A percentile compares a stretch with the other conserved stretches of the same genome.
Conservation (phyloP, 2,888 invertebrate species). For the Alentia gelatinosa region DNA sequence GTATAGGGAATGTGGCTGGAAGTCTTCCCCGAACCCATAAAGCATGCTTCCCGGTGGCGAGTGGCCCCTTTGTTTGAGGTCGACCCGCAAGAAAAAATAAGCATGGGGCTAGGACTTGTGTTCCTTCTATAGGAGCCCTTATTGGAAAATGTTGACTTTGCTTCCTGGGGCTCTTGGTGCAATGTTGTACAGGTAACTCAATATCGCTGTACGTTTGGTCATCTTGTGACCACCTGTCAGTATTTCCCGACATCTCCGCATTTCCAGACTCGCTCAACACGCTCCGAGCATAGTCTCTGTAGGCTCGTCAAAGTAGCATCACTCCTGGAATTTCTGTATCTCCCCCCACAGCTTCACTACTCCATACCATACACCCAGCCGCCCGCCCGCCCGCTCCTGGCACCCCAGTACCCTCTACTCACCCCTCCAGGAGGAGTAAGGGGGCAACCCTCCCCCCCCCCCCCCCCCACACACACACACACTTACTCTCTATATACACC, state of each 20-base stretch:
- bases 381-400: neutral
- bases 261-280: no score
- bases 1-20: neutral
- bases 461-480: neutral
- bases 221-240: neutral
- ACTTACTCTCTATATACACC: neutral
- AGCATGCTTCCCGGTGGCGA: neutral
- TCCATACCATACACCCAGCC: neutral
- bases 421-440: neutral
- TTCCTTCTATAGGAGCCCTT: neutral
- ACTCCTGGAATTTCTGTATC: no score
- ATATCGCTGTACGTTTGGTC: neutral
- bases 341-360: no score
- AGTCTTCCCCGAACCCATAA: neutral
- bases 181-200: slow-evolving; percentile 8
- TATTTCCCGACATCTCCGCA: no score
- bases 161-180: neutral
- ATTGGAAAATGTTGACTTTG: neutral
- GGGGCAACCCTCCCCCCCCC: neutral
- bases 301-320: no score
- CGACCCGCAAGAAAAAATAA: neutral
- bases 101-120: neutral
- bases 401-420: neutral
- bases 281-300: no score
- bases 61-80: neutral